These are phyloP conservation scores for Notiomystis cincta DNA, from an alignment of 2,113 vertebrate species.

Conservation along the genomic window DNA sequence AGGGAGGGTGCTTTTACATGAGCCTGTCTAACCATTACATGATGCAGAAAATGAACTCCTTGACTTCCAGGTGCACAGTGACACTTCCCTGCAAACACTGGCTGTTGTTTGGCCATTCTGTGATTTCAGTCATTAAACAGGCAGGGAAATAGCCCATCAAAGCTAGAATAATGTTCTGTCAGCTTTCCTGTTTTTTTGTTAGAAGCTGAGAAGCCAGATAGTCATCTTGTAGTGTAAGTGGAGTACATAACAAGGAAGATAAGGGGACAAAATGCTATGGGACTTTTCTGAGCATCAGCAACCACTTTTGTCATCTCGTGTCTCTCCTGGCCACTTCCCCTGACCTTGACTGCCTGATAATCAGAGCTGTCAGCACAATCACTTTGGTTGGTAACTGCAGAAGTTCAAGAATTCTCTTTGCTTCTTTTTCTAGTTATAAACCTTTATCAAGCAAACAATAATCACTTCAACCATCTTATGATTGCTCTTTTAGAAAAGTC, in stretches of 20 bases:
- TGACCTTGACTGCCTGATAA: not conserved
- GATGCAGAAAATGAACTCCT: not conserved
- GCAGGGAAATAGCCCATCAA: not conserved
- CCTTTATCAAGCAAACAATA: not conserved
- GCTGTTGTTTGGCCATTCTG: not conserved
- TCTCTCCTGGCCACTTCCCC: rapidly evolving
- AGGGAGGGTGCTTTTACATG: not conserved
- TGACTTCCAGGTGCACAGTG: not conserved
- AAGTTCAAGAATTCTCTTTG: not conserved
- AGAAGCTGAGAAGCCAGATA: not conserved
- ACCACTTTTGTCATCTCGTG: not conserved
- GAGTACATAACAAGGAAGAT: not conserved
- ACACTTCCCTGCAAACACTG: not conserved
- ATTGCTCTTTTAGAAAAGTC: not conserved
- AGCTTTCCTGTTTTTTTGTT: not conserved
- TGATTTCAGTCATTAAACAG: not conserved
- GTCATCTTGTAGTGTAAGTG: not conserved
- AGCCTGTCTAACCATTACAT: not conserved
- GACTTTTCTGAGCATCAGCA: not conserved
- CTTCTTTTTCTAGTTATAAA: not conserved
- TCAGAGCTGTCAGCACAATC: not conserved
- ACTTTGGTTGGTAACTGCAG: not conserved
- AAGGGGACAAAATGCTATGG: not conserved
- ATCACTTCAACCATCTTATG: not conserved
- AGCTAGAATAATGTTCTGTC: not conserved